Base-by-base conservation (phyloP, 2,888 invertebrate species). In the Dichetophora obliterata region DNA sequence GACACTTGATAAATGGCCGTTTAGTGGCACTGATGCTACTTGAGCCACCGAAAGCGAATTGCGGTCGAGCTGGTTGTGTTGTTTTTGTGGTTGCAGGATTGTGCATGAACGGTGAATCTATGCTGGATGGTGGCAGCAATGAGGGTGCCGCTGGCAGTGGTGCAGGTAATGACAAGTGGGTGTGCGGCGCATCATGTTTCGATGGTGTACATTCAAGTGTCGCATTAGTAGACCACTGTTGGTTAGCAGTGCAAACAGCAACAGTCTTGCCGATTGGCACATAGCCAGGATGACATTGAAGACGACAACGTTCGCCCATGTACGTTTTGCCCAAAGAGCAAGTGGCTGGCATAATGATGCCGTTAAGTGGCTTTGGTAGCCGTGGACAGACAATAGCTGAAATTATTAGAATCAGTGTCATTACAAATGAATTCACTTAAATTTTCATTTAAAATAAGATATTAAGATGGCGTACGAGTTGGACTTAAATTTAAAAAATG, bases 1-100 rank as follows among this genome's bases (percentile, higher is more conserved):
- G 93, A 84, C 94, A 94, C 81, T 91, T 91, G 79, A 94, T 93
- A 81, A 90, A 92, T 24, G 92, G 91, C 76, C 90, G 88, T 8
- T 72, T 77, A 59, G 90, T 89, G 71, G 88, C 85, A 78, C 48
- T 27, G 54, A 24, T 74, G 69, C 69, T 16, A 75, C 75, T 31
- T 63, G 74, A 31, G 54, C 52, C 22, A 34, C 52, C 22, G 19
- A 77, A 78, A 70, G 65, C 77, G 14, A 74, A 27, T 5, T 22
- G 16, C 4, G 43, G 37, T 48, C 9, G 3, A 52, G 27, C 19
- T 61, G 27, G 63, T 54, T n/a, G 63, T 54, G 31, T 5, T 31
- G 70, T 48, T 43, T 22, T 57, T 57, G 52, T 31, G 16, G 9
- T 19, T 14, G 0, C 16, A 1, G 75, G 19, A 5, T 77, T 52